A percentile compares a stretch with the other conserved stretches of the same genome.
phyloP scores from a whole-genome alignment of 2,797 vertebrate genomes.

The Clarias laeviceps region DNA sequence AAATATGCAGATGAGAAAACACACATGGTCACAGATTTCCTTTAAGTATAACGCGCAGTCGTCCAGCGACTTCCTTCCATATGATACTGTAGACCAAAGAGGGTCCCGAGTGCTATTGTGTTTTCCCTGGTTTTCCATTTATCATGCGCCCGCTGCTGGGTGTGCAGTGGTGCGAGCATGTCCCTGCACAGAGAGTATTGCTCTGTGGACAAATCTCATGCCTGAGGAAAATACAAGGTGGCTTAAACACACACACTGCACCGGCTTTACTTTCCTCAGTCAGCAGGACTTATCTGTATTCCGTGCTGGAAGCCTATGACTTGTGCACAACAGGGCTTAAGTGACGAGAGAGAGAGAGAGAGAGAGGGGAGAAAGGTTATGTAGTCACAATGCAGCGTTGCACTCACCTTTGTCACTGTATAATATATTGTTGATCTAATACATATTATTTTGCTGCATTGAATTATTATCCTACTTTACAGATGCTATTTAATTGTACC shows the following conservation, averaged over 20 bases:
- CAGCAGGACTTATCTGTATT: constrained; percentile 56
- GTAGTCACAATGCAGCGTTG: background rate
- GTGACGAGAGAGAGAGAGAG: background rate
- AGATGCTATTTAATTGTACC: background rate
- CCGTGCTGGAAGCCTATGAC: constrained; percentile 13
- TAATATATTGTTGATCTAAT: background rate
- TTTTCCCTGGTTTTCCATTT: constrained; percentile 24
- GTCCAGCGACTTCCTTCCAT: background rate
- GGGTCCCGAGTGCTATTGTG: background rate
- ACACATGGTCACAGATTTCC: background rate
- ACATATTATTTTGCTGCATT: background rate
- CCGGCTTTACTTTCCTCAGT: constrained; percentile 27
- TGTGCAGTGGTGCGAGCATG: constrained; percentile 19
- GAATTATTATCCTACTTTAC: constrained; percentile 7
- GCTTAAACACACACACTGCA: constrained; percentile 28
- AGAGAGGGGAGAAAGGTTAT: background rate
- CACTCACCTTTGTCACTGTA: too few species aligned
- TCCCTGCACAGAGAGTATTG: constrained; percentile 32
- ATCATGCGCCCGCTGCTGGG: constrained; percentile 32
- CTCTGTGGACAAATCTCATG: constrained; percentile 47
- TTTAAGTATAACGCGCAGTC: background rate
- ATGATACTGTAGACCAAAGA: background rate
- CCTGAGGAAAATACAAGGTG: constrained; percentile 42
- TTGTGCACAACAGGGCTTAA: background rate
- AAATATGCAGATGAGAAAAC: background rate